Percentiles rank a stretch among this genome's conserved stretches.
Conservation (phyloP, 2,888 invertebrate genomes). For the Lordiphosa fenestrarum region DNA sequence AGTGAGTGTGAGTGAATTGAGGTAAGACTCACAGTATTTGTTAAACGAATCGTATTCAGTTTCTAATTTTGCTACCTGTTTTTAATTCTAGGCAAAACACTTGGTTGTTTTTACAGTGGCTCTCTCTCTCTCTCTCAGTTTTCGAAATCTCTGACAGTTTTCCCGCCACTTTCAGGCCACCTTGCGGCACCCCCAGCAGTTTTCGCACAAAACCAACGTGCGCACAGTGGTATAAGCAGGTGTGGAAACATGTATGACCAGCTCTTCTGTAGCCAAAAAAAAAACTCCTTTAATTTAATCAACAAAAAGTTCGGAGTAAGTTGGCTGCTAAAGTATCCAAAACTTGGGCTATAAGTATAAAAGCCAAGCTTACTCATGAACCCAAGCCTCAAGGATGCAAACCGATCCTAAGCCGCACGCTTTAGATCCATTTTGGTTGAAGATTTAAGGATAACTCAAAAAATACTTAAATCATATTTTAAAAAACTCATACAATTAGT, state of each 20-base stretch:
- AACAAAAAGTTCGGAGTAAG: too few relatives aligned
- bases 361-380: too few relatives aligned
- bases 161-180: conserved; percentile 69
- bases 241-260: neutral
- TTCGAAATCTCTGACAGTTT: conserved; percentile 56
- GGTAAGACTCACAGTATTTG: conserved; percentile 13
- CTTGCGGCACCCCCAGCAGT: conserved; percentile 49
- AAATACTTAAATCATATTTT: too few relatives aligned
- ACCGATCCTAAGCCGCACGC: too few relatives aligned
- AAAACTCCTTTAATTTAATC: too few relatives aligned
- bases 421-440: too few relatives aligned
- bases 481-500: too few relatives aligned
- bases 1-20: conserved; percentile 11
- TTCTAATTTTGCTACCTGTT: conserved; percentile 58
- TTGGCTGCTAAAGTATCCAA: too few relatives aligned
- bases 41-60: conserved; percentile 16
- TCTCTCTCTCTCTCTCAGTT: conserved; percentile 9
- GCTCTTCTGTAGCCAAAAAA: too few relatives aligned
- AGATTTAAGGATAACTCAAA: too few relatives aligned
- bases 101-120: conserved; percentile 24
- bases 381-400: too few relatives aligned
- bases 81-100: conserved; percentile 64
- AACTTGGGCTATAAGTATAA: too few relatives aligned
- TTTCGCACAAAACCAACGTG: conserved; percentile 66
- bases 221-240: conserved; percentile 49